phyloP scores from a whole-genome alignment of 2,888 invertebrate species.

The Acronicta leporina region DNA sequence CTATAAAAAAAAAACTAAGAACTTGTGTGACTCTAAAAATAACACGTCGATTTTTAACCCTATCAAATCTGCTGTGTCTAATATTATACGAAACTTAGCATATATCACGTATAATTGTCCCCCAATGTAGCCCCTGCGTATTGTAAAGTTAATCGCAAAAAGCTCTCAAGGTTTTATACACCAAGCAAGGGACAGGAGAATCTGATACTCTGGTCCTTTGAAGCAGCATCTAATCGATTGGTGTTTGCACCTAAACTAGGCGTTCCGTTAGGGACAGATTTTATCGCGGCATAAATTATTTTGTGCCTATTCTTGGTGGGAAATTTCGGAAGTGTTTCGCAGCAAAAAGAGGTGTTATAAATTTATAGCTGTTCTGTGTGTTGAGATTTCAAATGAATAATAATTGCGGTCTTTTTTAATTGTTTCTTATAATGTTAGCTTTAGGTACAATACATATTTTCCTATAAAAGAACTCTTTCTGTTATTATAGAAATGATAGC shows the following conservation, averaged over 20 bases:
- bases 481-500: too few relatives aligned
- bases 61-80: constrained; percentile 18
- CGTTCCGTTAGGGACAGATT: constrained; percentile 21
- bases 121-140: constrained; percentile 38
- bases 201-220: constrained; percentile 19
- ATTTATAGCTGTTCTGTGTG: neutral
- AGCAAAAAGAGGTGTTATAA: neutral
- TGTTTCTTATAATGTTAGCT: too few relatives aligned
- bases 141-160: constrained; percentile 52
- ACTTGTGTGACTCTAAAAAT: constrained; percentile 14
- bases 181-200: constrained; percentile 28
- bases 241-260: constrained; percentile 42
- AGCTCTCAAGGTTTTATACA: constrained; percentile 49
- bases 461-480: too few relatives aligned
- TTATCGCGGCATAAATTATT: constrained; percentile 46
- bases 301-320: constrained; percentile 23
- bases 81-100: constrained; percentile 14
- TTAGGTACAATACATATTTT: too few relatives aligned
- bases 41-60: constrained; percentile 23
- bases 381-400: too few relatives aligned
- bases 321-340: neutral
- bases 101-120: constrained; percentile 41
- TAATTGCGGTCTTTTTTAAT: too few relatives aligned
- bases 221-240: constrained; percentile 41
- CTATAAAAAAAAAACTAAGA: constrained; percentile 4